Evolutionary conservation across 2,113 vertebrate genomes (phyloP).

Genomic region (Pluvialis apricaria): DNA sequence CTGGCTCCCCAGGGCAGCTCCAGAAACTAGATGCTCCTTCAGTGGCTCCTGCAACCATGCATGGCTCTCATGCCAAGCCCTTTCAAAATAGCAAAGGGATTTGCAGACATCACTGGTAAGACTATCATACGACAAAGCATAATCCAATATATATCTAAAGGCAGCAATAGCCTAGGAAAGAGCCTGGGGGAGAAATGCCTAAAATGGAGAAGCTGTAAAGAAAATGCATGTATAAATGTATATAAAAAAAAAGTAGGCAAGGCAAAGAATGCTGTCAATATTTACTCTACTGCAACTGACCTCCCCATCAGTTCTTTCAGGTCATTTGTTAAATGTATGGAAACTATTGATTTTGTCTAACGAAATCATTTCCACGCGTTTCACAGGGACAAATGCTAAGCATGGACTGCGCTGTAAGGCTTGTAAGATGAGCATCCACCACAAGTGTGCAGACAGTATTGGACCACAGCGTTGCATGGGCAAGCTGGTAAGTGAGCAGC

Average conservation of each 20-base stretch:
- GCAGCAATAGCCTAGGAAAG: background rate
- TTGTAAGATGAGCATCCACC: slow-evolving; percentile 98
- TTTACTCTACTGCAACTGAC: background rate
- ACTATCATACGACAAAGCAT: background rate
- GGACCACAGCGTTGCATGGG: slow-evolving; percentile 94
- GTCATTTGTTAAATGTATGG: slow-evolving; percentile 24
- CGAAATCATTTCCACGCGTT: slow-evolving; percentile 30
- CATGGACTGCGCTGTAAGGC: slow-evolving; percentile 96
- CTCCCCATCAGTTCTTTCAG: background rate
- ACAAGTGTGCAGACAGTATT: slow-evolving; percentile 89
- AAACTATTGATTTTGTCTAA: slow-evolving; percentile 57
- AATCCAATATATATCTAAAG: background rate
- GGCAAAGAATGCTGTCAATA: background rate
- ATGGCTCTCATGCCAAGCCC: background rate
- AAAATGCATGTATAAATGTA: rapidly evolving
- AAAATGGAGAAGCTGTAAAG: background rate
- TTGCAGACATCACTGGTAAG: background rate
- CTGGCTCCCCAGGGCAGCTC: background rate
- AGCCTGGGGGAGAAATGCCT: background rate
- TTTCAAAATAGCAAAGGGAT: background rate
- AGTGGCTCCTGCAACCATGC: background rate
- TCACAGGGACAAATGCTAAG: slow-evolving; percentile 87
- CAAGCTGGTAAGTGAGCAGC: slow-evolving; percentile 86
- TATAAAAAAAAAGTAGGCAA: background rate
- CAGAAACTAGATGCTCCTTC: background rate